Conservation (phyloP, 2,797 vertebrate species). For the Chaetodon trifasciatus region DNA sequence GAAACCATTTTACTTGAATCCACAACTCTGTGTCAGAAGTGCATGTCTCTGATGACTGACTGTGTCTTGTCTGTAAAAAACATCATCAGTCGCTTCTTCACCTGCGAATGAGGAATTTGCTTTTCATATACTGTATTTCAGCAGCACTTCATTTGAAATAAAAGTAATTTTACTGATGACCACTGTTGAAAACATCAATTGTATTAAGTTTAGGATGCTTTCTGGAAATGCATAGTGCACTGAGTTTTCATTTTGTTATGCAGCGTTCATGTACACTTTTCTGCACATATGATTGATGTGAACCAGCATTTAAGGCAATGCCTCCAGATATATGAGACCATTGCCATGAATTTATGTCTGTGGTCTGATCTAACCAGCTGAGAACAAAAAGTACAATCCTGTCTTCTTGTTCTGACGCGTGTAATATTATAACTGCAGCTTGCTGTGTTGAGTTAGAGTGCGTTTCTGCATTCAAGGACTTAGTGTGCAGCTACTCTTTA, state of each 20-base stretch:
- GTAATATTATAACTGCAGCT: background rate
- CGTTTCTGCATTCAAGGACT: no score
- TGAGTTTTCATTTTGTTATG: background rate
- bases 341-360: background rate
- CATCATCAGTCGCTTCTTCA: no score
- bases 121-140: background rate
- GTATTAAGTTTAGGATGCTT: background rate
- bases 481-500: background rate
- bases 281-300: background rate
- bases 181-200: background rate
- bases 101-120: no score
- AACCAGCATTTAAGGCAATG: no score
- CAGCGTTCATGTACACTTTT: background rate
- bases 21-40: background rate
- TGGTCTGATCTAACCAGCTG: background rate
- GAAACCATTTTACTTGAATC: background rate
- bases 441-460: background rate
- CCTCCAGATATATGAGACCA: background rate
- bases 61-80: background rate
- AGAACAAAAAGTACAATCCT: background rate
- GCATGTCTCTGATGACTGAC: background rate
- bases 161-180: background rate
- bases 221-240: background rate
- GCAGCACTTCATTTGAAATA: background rate
- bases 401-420: background rate